Evolutionary conservation across 2,888 invertebrate genomes (phyloP), one percentile per base, ranked within the genome.

Genomic region (Tolmerus cingulatus): DNA sequence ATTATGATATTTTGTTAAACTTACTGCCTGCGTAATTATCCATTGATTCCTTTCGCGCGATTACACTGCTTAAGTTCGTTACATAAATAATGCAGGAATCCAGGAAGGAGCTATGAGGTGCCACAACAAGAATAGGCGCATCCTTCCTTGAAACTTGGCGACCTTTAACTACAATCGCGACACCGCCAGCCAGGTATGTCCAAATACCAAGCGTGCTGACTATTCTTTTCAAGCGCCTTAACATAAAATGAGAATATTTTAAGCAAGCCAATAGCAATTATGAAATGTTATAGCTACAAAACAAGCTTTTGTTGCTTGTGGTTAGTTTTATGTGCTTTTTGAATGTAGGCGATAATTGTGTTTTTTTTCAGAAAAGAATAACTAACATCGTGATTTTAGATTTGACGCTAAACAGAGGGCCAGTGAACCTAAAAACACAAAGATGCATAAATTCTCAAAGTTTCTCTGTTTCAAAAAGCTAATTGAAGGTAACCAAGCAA

Each of bases 1-100:
- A 34, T 12, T 30, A 66, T n/a, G 19, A 51, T 55, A 55, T n/a
- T 30, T 34, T 4, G 55, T 46, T 55, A 89, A 90, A 95, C 96
- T 93, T 96, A 97, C 97, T 97, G 95, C 97, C 97, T 92, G 97
- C 96, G 91, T 97, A 95, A 90, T 97, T 96, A 92, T 97, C 96
- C 92, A 95, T 94, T 92, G 96, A 96, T 91, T 97, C 97, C 90
- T 95, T 94, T 91, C 97, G 94, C 89, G 96, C 96, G 92, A 97
- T 97, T 91, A 97, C 96, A 16, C 96, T 96, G 9, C 97, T 96
- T 93, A 97, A 96, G 91, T 95, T 95, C 87, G 96, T 95, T 89
- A 96, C 95, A 92, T 97, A 96, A 90, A 97, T 96, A 90, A 97
- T 95, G 90, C 97, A 95, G 90, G 96, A 96, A 93, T 98, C 98